Evolutionary conservation across 2,888 invertebrate genomes (phyloP).

Genomic region (Microdon myrmicae): DNA sequence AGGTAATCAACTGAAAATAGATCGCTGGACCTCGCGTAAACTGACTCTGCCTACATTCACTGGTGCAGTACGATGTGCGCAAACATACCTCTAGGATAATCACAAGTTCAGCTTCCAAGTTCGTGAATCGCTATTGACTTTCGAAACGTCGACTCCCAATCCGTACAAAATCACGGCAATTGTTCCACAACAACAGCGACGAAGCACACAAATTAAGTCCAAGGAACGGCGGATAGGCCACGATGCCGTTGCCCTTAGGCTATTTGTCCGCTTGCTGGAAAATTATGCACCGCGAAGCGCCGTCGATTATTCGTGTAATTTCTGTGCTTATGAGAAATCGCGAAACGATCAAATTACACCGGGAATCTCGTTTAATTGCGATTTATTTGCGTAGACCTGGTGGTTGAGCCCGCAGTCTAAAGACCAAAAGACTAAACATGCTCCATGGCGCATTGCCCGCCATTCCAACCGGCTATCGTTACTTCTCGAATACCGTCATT

Average conservation of each 20-base stretch:
- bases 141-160: slow-evolving; percentile 6
- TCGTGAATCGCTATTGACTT: slow-evolving; percentile 16
- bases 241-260: slow-evolving; percentile 12
- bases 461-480: neutral
- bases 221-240: neutral
- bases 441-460: too few relatives aligned
- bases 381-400: slow-evolving; percentile 44
- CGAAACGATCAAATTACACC: slow-evolving; percentile 16
- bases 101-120: slow-evolving; percentile 21
- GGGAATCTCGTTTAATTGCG: slow-evolving; percentile 41
- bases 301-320: slow-evolving; percentile 27
- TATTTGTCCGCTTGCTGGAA: slow-evolving; percentile 6
- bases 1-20: slow-evolving; percentile 33
- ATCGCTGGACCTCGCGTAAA: slow-evolving; percentile 39
- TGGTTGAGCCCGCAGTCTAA: slow-evolving; percentile 16
- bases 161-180: slow-evolving; percentile 5
- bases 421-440: too few relatives aligned
- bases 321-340: slow-evolving; percentile 29
- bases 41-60: slow-evolving; percentile 9
- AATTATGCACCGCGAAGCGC: slow-evolving; percentile 7
- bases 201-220: neutral
- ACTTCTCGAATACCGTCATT: slow-evolving; percentile 12
- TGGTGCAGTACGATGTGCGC: neutral
- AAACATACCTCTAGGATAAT: slow-evolving; percentile 15
- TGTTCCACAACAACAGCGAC: neutral